phyloP scores from a whole-genome alignment of 2,888 invertebrate species.

The Tolmerus cingulatus region DNA sequence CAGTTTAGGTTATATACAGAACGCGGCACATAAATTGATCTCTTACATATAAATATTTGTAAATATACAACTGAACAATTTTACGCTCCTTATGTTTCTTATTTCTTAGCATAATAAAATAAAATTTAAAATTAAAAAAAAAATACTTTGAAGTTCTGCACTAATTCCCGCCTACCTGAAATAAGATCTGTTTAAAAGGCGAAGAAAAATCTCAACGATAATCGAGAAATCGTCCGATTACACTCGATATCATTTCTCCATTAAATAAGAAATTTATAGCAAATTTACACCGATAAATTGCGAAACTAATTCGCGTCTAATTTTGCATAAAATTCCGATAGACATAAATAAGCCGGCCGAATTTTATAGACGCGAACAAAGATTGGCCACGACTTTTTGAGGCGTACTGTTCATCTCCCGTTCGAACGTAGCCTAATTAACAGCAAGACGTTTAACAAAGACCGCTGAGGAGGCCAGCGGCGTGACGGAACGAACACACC shows the following conservation, averaged over 20 bases:
- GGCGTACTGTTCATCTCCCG: neutral
- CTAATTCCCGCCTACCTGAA: no score
- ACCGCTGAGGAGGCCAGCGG: neutral
- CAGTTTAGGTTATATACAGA: no score
- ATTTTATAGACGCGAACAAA: neutral
- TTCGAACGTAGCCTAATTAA: constrained; percentile 29
- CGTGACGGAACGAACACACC: constrained; percentile 11
- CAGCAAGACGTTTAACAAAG: constrained; percentile 9
- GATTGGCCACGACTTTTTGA: neutral
- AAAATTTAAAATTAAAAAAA: neutral
- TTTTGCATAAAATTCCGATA: constrained; percentile 38
- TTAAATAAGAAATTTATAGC: constrained; percentile 16
- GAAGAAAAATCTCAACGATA: neutral
- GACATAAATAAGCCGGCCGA: constrained; percentile 27
- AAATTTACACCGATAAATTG: constrained; percentile 38
- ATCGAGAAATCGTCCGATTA: neutral
- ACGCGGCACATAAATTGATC: no score
- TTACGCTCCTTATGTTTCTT: no score
- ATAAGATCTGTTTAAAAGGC: no score
- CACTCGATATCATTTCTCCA: neutral
- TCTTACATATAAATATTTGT: no score
- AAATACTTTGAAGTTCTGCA: no score
- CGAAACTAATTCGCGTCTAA: constrained; percentile 34
- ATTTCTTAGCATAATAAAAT: neutral
- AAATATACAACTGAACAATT: no score